These are phyloP conservation scores for Odocoileus hemionus DNA, from an alignment of 2,113 vertebrate genomes.

Conservation along the genomic window DNA sequence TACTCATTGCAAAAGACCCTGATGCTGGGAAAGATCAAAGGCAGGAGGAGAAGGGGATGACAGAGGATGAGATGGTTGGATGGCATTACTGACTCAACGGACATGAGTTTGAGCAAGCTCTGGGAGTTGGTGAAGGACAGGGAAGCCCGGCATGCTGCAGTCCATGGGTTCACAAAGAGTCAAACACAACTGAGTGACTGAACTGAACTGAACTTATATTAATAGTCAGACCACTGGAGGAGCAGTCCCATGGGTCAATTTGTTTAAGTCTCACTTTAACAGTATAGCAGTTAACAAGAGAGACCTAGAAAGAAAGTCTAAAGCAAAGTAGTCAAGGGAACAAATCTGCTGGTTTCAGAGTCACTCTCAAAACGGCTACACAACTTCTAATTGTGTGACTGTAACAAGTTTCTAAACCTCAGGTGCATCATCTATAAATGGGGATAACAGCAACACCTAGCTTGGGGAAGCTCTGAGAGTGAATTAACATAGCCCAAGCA, in stretches of 20 bases:
- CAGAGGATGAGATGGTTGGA: background rate
- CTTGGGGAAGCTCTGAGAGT: background rate
- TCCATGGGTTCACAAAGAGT: background rate
- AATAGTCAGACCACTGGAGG: background rate
- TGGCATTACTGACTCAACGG: background rate
- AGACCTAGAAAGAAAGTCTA: background rate
- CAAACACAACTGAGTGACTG: background rate
- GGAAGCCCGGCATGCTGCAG: background rate
- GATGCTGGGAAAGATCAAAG: background rate
- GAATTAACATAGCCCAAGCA: background rate
- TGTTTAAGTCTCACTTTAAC: background rate
- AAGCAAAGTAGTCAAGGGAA: background rate
- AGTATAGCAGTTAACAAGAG: background rate
- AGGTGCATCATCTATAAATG: background rate
- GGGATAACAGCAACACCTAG: background rate
- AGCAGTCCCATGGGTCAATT: background rate
- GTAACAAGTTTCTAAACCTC: background rate
- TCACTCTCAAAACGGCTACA: background rate
- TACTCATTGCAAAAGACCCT: background rate
- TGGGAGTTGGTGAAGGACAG: fast-evolving
- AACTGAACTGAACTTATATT: background rate
- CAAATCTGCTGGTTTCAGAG: background rate
- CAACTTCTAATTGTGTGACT: background rate
- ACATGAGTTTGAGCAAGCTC: background rate
- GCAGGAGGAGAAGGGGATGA: background rate